Conservation (phyloP, 1,140 invertebrate genomes). For the Drosophila lowei region DNA sequence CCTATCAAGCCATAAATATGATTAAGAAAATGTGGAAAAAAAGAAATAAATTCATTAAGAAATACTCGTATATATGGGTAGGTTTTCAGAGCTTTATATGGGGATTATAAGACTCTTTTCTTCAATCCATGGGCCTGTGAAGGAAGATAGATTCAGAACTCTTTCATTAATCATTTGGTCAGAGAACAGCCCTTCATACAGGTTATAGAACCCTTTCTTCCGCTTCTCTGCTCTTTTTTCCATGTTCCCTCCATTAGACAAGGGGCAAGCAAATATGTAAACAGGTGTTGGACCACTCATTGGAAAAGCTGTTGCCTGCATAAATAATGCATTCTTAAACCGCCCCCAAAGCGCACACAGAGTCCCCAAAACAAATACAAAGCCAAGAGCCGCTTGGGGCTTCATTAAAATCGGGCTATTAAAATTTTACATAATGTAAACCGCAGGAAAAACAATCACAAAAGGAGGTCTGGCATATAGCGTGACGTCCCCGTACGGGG, state of each 20-base stretch:
- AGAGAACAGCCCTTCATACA: constrained; percentile 4
- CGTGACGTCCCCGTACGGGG: constrained; percentile 6
- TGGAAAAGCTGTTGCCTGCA: constrained; percentile 38
- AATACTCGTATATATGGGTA: background rate
- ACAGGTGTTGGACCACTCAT: constrained; percentile 40
- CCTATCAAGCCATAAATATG: constrained; percentile 14
- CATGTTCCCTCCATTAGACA: background rate
- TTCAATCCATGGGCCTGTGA: too few relatives aligned
- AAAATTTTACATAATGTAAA: constrained; percentile 59
- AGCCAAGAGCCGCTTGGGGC: constrained; percentile 26
- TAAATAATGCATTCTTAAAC: constrained; percentile 41
- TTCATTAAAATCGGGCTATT: constrained; percentile 65
- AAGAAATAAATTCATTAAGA: constrained; percentile 28
- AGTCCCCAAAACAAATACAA: constrained; percentile 3
- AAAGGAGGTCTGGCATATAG: constrained; percentile 18
- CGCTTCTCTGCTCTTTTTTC: background rate
- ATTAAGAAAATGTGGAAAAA: constrained; percentile 22
- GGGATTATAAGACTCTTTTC: too few relatives aligned
- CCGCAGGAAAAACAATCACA: constrained; percentile 23
- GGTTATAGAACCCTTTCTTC: constrained; percentile 1
- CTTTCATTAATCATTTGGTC: background rate
- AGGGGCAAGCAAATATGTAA: constrained; percentile 17
- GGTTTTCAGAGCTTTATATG: too few relatives aligned
- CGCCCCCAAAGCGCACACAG: background rate
- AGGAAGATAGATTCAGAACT: too few relatives aligned